These are phyloP conservation scores for Eupeodes corollae DNA, from an alignment of 1,140 invertebrate genomes.

Conservation along the genomic window DNA sequence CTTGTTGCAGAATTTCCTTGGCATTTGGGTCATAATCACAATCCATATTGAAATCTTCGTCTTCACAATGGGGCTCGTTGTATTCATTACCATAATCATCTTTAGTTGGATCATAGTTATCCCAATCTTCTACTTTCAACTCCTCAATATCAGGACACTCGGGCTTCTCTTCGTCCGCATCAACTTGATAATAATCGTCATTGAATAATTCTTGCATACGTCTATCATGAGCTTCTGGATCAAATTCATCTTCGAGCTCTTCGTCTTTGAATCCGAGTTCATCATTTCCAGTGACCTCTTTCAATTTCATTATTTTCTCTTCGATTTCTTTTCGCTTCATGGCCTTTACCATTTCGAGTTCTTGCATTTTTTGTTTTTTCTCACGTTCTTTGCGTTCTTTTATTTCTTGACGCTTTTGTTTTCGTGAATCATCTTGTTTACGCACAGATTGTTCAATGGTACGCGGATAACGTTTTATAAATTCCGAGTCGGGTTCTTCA, in stretches of 20 bases:
- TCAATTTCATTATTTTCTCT: constrained; percentile 76
- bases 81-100: no score
- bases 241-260: constrained; percentile 80
- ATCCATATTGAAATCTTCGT: constrained; percentile 80
- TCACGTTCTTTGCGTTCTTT: constrained; percentile 72
- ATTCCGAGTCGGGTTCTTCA: constrained; percentile 91
- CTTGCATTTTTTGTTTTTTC: constrained; percentile 71
- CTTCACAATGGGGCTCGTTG: constrained; percentile 60
- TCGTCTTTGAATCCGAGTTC: constrained; percentile 53
- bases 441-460: constrained; percentile 75
- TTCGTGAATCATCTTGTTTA: constrained; percentile 63
- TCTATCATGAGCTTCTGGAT: constrained; percentile 77
- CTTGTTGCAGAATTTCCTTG: constrained; percentile 42
- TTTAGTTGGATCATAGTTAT: constrained; percentile 47
- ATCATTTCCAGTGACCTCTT: constrained; percentile 77
- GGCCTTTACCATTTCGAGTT: constrained; percentile 75
- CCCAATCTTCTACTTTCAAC: constrained; percentile 62
- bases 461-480: constrained; percentile 83
- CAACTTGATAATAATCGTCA: constrained; percentile 70
- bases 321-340: constrained; percentile 84
- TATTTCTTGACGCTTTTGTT: constrained; percentile 62
- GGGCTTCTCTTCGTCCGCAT: constrained; percentile 63
- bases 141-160: constrained; percentile 72
- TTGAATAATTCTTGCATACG: constrained; percentile 81
- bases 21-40: constrained; percentile 63